A percentile compares a stretch with the other conserved stretches of the same genome.
phyloP scores from a whole-genome alignment of 1,140 invertebrate genomes.

The Drosophila funebris region DNA sequence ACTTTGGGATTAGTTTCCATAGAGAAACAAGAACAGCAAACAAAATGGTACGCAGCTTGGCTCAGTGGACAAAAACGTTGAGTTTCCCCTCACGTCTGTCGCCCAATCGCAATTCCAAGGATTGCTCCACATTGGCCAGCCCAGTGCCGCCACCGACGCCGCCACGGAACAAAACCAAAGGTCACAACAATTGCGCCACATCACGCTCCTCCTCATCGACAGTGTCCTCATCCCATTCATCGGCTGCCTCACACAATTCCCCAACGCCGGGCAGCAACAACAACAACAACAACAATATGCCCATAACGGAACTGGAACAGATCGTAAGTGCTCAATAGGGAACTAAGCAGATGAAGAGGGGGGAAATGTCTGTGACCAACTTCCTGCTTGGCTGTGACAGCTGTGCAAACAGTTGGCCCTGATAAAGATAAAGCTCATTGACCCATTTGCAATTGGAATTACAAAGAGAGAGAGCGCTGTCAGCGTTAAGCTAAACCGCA shows the following conservation, averaged over 20 bases:
- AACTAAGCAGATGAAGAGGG: background rate
- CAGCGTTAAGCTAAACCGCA: slow-evolving; percentile 37
- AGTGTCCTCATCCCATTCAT: slow-evolving; percentile 81
- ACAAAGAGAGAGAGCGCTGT: slow-evolving; percentile 31
- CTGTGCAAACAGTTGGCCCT: slow-evolving; percentile 57
- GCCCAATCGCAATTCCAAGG: slow-evolving; percentile 90
- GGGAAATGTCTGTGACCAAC: background rate
- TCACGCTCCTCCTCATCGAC: slow-evolving; percentile 84
- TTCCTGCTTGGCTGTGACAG: slow-evolving; percentile 56
- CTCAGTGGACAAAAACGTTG: slow-evolving; percentile 94
- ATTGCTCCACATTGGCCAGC: slow-evolving; percentile 85
- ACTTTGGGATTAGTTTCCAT: slow-evolving; percentile 70
- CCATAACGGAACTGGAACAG: slow-evolving; percentile 87
- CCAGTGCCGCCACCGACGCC: slow-evolving; percentile 84
- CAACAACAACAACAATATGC: slow-evolving; percentile 83
- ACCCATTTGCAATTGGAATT: slow-evolving; percentile 55
- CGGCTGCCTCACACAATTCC: slow-evolving; percentile 60
- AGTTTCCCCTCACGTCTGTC: slow-evolving; percentile 92
- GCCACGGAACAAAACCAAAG: slow-evolving; percentile 84
- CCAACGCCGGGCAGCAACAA: slow-evolving; percentile 81
- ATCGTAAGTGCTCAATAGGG: slow-evolving; percentile 84
- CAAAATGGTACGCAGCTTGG: slow-evolving; percentile 92
- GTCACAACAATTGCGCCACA: slow-evolving; percentile 72
- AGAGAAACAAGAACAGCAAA: slow-evolving; percentile 9
- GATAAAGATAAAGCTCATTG: slow-evolving; percentile 71